Percentiles rank a stretch among this genome's conserved stretches.
These are phyloP conservation scores for Erythrocercus mccallii DNA, from an alignment of 2,113 vertebrate genomes.

Conservation along the genomic window DNA sequence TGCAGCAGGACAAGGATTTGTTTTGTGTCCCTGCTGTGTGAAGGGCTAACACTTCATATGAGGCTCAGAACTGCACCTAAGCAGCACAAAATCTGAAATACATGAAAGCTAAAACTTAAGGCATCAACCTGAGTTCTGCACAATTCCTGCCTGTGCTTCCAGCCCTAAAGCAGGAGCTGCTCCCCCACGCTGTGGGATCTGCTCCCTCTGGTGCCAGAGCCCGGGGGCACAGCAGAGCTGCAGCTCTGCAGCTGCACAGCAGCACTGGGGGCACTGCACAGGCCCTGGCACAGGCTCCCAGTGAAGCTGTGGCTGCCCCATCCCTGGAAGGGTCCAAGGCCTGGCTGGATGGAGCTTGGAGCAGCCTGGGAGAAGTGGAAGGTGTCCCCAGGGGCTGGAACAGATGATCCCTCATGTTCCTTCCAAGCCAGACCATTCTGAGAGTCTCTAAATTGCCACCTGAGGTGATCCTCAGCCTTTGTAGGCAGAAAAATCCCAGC, in stretches of 20 bases:
- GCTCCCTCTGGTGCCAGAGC: neutral
- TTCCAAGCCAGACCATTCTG: neutral
- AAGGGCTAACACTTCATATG: too few species aligned
- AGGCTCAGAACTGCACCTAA: too few species aligned
- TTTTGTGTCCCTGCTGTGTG: too few species aligned
- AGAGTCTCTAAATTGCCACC: neutral
- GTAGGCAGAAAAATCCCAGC: neutral
- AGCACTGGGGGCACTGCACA: too few species aligned
- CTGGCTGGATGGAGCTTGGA: neutral
- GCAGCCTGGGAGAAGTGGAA: neutral
- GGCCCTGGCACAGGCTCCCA: neutral
- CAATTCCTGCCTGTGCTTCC: fast-evolving
- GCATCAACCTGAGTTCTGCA: too few species aligned
- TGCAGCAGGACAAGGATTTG: too few species aligned
- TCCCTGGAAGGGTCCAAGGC: neutral
- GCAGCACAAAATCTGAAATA: too few species aligned
- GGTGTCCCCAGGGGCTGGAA: neutral
- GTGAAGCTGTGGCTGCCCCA: neutral
- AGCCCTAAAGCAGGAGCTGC: fast-evolving
- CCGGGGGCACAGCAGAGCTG: neutral
- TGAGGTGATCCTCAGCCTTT: neutral
- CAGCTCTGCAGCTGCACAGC: neutral
- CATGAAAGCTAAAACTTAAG: too few species aligned
- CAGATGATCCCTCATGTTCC: neutral
- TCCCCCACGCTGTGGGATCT: neutral